phyloP scores from a whole-genome alignment of 2,797 vertebrate genomes.

The Pterois miles region DNA sequence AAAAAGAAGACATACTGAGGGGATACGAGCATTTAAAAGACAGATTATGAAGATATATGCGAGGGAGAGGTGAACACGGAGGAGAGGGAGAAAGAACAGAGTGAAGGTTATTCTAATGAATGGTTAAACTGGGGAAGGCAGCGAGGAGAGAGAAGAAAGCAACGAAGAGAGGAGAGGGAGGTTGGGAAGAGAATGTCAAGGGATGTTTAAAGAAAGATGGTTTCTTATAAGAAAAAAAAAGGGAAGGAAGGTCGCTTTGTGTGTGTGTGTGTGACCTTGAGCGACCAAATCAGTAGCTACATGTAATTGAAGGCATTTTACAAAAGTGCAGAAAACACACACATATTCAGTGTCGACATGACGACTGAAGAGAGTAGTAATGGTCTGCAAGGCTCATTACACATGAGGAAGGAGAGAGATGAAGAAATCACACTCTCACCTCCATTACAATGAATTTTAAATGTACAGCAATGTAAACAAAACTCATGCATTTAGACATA shows the following conservation, averaged over 20 bases:
- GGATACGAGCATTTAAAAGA: conserved; percentile 52
- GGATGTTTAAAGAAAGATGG: conserved; percentile 46
- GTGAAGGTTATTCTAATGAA: conserved; percentile 67
- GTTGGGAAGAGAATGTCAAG: conserved; percentile 35
- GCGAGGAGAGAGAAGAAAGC: conserved; percentile 24
- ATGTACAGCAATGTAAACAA: no score
- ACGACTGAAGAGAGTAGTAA: conserved; percentile 33
- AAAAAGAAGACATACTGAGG: conserved; percentile 19
- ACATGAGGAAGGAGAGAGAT: conserved; percentile 4
- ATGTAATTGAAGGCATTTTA: conserved; percentile 25
- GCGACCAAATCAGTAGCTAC: conserved; percentile 19
- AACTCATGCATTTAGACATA: no score
- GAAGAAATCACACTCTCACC: no score
- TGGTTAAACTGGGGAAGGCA: conserved; percentile 16
- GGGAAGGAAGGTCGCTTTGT: conserved; percentile 5
- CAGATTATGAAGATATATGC: conserved; percentile 58
- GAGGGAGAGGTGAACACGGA: conserved; percentile 33
- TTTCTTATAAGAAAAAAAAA: conserved; percentile 27
- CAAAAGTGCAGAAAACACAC: conserved; percentile 6
- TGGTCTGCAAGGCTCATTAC: conserved; percentile 44
- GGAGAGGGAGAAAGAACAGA: conserved; percentile 34
- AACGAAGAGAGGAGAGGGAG: conserved; percentile 17
- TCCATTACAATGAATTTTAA: no score
- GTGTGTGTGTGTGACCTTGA: conserved; percentile 50
- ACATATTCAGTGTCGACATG: conserved; percentile 1